phyloP scores from a whole-genome alignment of 2,888 invertebrate genomes.

The Eilema sororculum region DNA sequence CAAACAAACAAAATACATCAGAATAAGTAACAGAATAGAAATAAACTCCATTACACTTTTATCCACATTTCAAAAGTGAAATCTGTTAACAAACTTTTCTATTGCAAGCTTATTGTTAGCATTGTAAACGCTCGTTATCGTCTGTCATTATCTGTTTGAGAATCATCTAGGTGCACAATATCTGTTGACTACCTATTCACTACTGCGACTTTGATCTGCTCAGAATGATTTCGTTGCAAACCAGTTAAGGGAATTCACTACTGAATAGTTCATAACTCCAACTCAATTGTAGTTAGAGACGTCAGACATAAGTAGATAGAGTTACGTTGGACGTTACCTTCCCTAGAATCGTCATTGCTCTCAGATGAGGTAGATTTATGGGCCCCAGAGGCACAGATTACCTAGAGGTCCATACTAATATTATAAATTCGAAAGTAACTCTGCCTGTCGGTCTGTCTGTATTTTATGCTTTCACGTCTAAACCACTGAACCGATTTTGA shows the following conservation, averaged over 20 bases:
- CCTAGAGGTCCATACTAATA: no score
- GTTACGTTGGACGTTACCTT: neutral
- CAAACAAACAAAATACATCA: no score
- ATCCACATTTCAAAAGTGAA: constrained; percentile 1
- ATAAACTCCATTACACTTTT: no score
- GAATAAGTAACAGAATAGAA: no score
- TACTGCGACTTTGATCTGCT: neutral
- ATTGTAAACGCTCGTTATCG: neutral
- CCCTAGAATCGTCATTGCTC: no score
- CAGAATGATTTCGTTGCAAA: neutral
- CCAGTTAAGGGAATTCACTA: neutral
- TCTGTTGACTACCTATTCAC: constrained; percentile 2
- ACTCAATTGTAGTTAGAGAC: neutral
- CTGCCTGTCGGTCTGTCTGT: no score
- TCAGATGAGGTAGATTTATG: neutral
- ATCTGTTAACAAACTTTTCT: constrained; percentile 4
- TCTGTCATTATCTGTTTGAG: neutral
- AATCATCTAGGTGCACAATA: neutral
- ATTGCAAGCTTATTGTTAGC: neutral
- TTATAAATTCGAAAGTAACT: no score
- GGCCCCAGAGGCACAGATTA: no score
- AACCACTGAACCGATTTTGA: no score
- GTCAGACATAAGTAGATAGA: neutral
- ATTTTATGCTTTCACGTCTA: no score
- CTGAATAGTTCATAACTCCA: neutral